Conservation (phyloP, 2,888 invertebrate species). For the Drosophila vallismaia region DNA sequence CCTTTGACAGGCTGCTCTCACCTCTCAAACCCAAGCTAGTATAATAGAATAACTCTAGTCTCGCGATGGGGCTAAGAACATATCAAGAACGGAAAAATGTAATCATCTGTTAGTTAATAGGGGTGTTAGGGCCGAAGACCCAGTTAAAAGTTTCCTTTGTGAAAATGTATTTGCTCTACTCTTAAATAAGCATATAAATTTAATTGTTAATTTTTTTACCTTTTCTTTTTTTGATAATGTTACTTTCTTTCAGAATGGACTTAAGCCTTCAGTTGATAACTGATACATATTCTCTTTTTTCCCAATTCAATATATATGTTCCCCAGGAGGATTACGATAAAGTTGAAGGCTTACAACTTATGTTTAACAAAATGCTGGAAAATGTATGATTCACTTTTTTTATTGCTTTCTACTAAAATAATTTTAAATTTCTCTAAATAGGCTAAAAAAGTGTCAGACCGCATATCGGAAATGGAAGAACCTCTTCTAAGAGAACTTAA, state of each 20-base stretch:
- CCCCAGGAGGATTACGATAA: slow-evolving; percentile 91
- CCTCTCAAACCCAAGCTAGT: too few relatives aligned
- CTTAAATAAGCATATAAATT: too few relatives aligned
- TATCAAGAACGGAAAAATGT: too few relatives aligned
- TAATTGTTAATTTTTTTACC: too few relatives aligned
- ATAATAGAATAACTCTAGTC: too few relatives aligned
- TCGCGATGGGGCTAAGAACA: too few relatives aligned
- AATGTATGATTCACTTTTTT: slow-evolving; percentile 85
- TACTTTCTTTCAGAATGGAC: slow-evolving; percentile 86
- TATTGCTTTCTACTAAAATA: slow-evolving; percentile 21
- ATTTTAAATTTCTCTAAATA: background rate
- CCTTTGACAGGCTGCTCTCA: too few relatives aligned
- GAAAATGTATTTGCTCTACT: too few relatives aligned
- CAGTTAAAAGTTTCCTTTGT: too few relatives aligned
- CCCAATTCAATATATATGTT: slow-evolving; percentile 87
- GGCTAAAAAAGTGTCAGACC: slow-evolving; percentile 76
- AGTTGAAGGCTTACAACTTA: slow-evolving; percentile 91
- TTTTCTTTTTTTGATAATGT: too few relatives aligned
- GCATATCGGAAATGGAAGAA: slow-evolving; percentile 88
- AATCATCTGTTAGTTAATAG: too few relatives aligned
- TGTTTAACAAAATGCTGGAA: slow-evolving; percentile 90
- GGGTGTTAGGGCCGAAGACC: too few relatives aligned
- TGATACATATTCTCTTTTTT: slow-evolving; percentile 91
- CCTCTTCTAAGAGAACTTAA: slow-evolving; percentile 89
- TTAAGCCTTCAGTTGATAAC: slow-evolving; percentile 90